phyloP scores from a whole-genome alignment of 1,140 invertebrate genomes.

The Eriocheir sinensis region DNA sequence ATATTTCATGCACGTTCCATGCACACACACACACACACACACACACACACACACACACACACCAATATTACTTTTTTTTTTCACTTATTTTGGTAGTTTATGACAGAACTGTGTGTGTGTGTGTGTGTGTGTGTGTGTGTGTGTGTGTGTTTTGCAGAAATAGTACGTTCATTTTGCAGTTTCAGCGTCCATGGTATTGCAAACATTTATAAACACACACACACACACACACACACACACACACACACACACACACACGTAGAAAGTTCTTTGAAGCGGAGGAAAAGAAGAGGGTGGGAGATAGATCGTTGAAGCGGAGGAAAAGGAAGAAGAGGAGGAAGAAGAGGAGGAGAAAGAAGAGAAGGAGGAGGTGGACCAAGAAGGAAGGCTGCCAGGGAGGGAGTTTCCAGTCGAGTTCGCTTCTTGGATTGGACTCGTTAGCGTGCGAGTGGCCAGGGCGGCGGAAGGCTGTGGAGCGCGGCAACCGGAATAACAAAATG shows the following conservation, averaged over 20 bases:
- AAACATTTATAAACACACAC: background rate
- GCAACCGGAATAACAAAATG: slow-evolving; percentile 12
- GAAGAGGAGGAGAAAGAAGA: background rate
- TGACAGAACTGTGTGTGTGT: background rate
- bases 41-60: background rate
- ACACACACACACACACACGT: background rate
- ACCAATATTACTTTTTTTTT: background rate
- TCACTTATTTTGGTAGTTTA: background rate
- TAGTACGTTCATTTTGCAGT: background rate
- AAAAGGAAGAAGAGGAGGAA: background rate
- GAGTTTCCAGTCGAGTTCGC: background rate
- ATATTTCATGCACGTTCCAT: background rate
- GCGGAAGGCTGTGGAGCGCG: background rate
- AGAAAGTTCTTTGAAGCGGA: background rate
- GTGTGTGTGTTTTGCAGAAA: background rate
- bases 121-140: background rate
- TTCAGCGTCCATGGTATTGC: no score
- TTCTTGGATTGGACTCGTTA: slow-evolving; percentile 3
- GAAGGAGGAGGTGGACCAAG: background rate
- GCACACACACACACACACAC: background rate
- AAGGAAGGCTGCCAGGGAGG: background rate
- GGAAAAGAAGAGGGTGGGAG: background rate
- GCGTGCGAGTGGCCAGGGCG: background rate
- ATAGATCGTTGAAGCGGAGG: background rate
- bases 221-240: background rate